Base-by-base conservation (phyloP, 2,113 vertebrate genomes). In the Callionymus lyra region DNA sequence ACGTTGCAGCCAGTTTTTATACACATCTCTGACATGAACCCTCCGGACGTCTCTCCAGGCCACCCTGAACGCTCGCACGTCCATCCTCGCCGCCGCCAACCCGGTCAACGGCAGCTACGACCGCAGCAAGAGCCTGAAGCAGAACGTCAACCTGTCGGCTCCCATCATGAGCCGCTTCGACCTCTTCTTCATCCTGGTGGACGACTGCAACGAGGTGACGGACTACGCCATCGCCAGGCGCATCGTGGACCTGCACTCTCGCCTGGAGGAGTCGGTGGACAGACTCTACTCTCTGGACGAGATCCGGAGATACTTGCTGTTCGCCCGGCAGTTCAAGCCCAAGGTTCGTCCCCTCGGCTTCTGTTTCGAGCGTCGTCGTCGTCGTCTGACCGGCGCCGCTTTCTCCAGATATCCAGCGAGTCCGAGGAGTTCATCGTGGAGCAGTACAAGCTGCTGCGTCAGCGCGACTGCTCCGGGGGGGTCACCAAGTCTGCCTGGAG, bases 111-210 rank as follows among this genome's bases (percentile, higher is more conserved):
- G 96, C 3, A 91, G 90, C 49, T 99, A 99, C 44, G 94, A 99
- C 73, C 87, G 96, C 65, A 86, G 94, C 49, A 98, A 96, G 77
- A 98, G 94, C 0, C 78, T 99, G 80, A 99, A 98, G 72, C 94
- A 99, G 78, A 99, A 99, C 31, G 85, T 99, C 54, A 97, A 95
- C 70, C 77, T 99, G 52, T 83, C 86, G 0, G 92, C 96, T 18
- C 96, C 96, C 37, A 97, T 98, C 76, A 99, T 98, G 94, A 97
- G 94, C 34, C 87, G 96, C 54, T 99, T 99, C 41, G 96, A 98
- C 84, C 94, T 99, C 54, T 99, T 99, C 84, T 99, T 99, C 81
- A 93, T 99, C 74, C 87, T 99, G 57, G 94, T 99, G 73, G 96
- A 99, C 52, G 96, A 99, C 50, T 94, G 92, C 41, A 99, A 99